Evolutionary conservation across 2,113 vertebrate species (phyloP), one percentile per base, ranked within the genome.

Genomic region (Corythoichthys haematopterus): DNA sequence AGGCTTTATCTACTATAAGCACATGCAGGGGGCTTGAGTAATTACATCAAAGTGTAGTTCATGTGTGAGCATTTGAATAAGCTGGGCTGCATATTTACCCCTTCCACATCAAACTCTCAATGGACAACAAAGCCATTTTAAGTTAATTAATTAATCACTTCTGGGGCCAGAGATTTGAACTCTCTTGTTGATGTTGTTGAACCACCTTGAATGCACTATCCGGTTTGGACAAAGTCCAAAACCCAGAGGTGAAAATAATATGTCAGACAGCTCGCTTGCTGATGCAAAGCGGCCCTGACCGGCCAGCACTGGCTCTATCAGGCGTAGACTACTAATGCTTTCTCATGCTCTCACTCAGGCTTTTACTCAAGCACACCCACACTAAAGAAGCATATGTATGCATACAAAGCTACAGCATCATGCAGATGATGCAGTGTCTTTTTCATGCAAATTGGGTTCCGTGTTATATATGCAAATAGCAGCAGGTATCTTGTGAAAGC

Each of bases 51-150:
- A 80, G 65, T 69, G 61, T 66, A 60, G 77, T 75, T 70, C 6
- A 53, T 79, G 80, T 83, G 69, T 59, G 79, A 83, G 85, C 74
- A 76, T 85, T 87, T 85, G 85, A 89, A 90, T 90, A 86, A 85
- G 80, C 72, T 69, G 43, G 10, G 15, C 65, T 51, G 64, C 77
- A 62, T 37, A 28, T 84, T 70, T 6, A 66, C 71, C 73, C 74
- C 73, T 70, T 79, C 77, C 40, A 72, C 79, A 78, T 81, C 82
- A 66, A 83, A 80, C 72, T 71, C 72, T 67, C 61, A 36, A 64
- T 43, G 16, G 83, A 80, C 84, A 80, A 87, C 74, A 73, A 77
- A 80, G 85, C 79, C 78, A 87, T 83, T 86, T 81, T 72, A 74
- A 67, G 63, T 86, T 69, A 62, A 84, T 87, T 84, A 89, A 87